phyloP scores from a whole-genome alignment of 2,113 vertebrate species.

The Crocuta crocuta region DNA sequence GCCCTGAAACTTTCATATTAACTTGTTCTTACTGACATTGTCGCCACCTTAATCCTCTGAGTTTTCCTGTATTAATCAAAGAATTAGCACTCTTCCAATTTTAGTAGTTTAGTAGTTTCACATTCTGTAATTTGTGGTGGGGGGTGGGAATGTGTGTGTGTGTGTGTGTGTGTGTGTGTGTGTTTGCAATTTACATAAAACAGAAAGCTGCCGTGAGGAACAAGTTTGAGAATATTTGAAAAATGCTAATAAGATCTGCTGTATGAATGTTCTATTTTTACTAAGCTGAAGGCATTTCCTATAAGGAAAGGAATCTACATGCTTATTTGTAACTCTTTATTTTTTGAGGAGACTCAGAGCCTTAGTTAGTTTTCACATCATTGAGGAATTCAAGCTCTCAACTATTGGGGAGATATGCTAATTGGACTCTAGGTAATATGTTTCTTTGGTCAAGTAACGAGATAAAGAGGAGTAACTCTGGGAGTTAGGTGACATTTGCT shows the following conservation, averaged over 20 bases:
- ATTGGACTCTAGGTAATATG: not conserved
- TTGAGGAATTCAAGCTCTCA: not conserved
- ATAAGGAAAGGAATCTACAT: not conserved
- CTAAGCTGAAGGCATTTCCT: conserved; percentile 6
- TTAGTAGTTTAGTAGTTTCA: accelerated
- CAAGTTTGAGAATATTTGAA: not conserved
- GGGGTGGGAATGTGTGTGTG: no score
- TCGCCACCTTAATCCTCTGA: not conserved
- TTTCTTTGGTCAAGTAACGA: not conserved
- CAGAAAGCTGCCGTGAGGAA: not conserved
- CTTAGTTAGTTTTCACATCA: not conserved
- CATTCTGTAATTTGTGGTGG: not conserved
- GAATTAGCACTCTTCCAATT: not conserved
- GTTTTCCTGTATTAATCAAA: not conserved
- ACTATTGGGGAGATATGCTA: not conserved
- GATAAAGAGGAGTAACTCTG: not conserved
- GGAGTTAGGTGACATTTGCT: conserved; percentile 27
- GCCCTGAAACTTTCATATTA: not conserved
- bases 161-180: not conserved
- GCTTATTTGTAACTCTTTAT: conserved; percentile 36
- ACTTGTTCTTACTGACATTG: not conserved
- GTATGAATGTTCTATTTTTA: not conserved
- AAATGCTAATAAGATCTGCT: not conserved
- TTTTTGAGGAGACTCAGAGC: not conserved
- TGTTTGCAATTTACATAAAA: not conserved